Base-by-base conservation (phyloP, 2,113 vertebrate species). In the Oreotrochilus melanogaster region DNA sequence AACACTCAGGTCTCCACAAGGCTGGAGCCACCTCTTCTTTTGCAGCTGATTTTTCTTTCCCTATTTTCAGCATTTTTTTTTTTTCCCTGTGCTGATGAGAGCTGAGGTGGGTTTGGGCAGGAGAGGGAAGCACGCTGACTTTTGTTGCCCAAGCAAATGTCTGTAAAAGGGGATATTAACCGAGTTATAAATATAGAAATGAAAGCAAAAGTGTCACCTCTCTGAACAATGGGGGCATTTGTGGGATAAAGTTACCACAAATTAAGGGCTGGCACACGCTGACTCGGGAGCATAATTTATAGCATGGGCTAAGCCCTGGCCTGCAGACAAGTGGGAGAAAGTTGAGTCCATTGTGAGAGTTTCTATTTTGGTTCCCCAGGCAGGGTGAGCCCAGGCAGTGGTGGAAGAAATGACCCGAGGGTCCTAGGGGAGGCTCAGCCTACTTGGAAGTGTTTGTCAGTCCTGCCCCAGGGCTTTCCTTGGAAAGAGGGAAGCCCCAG, bases 241-340 rank as follows among this genome's bases (percentile, higher is more conserved):
- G 96, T 88, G 65, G 92, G 78, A 88, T 96, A 70, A 86, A 73
- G 64, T 95, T 93, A 93, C 95, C 31, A 0, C 92, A 95, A 95
- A 95, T 97, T 93, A 96, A 74, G 88, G 86, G 71, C 70, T 94
- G 92, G 89, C 83, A 83, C 60, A 19, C 50, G 79, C 91, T 91
- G 93, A 78, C 94, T 93, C 73, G 94, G 82, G 93, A 74, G 74
- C 85, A 76, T 69, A 71, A 91, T 91, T 92, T 86, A 64, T 71
- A 54, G 85, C 4, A 4, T 9, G 89, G 89, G 82, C 73, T 35
- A 86, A 95, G 89, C 24, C 14, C 97, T 98, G 97, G 97, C 97
- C 69, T 9, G 0, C 11, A 10, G 92, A 97, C 98, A 97, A 98
- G 92, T 97, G 79, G 97, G 96, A 97, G 95, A 98, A 97, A 98